Conservation (phyloP, 2,113 vertebrate species). For the Cathartes aura region DNA sequence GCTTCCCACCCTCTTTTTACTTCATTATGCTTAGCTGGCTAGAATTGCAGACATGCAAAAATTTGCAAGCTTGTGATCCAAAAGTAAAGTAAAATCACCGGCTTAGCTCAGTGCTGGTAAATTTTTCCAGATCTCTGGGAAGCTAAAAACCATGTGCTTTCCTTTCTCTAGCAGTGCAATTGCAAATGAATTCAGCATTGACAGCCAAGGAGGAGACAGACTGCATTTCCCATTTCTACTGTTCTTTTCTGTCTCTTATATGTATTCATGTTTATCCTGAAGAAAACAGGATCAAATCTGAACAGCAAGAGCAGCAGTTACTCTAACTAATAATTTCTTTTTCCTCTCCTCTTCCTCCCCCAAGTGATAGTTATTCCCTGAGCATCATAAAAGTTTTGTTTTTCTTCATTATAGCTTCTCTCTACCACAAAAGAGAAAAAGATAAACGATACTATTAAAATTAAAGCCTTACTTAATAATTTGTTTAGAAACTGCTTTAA, state of each 20-base stretch:
- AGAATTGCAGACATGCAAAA: neutral
- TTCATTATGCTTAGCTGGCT: neutral
- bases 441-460: neutral
- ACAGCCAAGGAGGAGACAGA: fast-evolving
- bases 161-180: neutral
- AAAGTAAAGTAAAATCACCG: neutral
- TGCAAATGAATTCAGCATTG: neutral
- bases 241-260: neutral
- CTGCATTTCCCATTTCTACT: neutral
- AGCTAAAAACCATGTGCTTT: neutral
- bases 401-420: neutral
- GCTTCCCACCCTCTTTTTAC: neutral
- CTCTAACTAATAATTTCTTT: neutral
- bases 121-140: neutral
- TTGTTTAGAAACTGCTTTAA: neutral
- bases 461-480: neutral
- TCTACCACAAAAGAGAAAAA: neutral
- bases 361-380: neutral
- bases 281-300: neutral
- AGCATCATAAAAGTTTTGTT: neutral
- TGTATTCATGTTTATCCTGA: neutral
- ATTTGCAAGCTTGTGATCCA: neutral
- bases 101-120: neutral
- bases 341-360: neutral
- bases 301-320: neutral